Percentiles rank a stretch among this genome's conserved stretches.
phyloP scores from a whole-genome alignment of 2,888 invertebrate species.

The Eurytoma adleriae region DNA sequence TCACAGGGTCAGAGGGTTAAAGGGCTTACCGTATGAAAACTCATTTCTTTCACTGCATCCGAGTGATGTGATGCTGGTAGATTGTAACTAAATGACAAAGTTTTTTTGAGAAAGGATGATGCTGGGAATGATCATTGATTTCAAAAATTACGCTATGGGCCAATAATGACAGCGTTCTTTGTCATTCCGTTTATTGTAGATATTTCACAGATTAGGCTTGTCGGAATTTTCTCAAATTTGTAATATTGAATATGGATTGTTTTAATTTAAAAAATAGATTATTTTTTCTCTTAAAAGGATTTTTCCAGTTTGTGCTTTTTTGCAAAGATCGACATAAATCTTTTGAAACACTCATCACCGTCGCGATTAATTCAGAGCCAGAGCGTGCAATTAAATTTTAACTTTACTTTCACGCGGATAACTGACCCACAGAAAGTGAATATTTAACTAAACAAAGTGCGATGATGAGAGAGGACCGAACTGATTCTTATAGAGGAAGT shows the following conservation, averaged over 20 bases:
- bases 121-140: constrained; percentile 43
- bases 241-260: constrained; percentile 47
- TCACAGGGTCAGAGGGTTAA: constrained; percentile 17
- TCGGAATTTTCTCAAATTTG: constrained; percentile 52
- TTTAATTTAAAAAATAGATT: constrained; percentile 39
- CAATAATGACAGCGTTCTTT: constrained; percentile 54
- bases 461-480: constrained; percentile 36
- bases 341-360: constrained; percentile 42
- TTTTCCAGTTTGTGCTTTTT: constrained; percentile 41
- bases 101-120: constrained; percentile 35
- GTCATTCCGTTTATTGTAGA: constrained; percentile 60
- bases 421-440: constrained; percentile 52
- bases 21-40: constrained; percentile 39
- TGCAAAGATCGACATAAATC: constrained; percentile 4
- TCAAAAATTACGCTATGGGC: constrained; percentile 47
- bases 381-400: constrained; percentile 57
- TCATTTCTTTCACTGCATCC: constrained; percentile 51
- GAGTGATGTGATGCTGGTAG: constrained; percentile 39
- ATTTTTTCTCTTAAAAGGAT: constrained; percentile 30
- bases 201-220: constrained; percentile 57
- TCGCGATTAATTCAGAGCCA: constrained; percentile 50
- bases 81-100: constrained; percentile 52
- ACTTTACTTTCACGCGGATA: constrained; percentile 48
- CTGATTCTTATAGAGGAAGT: constrained; percentile 45
- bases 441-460: constrained; percentile 55